Conservation (phyloP, 2,113 vertebrate species). For the Nanorana parkeri region DNA sequence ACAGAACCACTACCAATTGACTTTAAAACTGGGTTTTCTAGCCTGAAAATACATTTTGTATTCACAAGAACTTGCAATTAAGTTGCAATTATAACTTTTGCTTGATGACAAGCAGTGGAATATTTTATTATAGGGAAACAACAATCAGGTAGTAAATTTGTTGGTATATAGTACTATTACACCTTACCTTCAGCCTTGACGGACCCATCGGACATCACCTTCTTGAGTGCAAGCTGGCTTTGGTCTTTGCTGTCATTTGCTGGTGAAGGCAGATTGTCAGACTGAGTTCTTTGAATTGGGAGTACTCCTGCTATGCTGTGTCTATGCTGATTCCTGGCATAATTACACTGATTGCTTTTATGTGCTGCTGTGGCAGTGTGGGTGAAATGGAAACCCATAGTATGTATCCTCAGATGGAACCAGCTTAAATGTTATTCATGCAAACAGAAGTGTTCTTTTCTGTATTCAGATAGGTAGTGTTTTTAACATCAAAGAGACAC, state of each 20-base stretch:
- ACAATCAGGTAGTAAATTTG: not conserved
- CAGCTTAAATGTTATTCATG: conserved; percentile 91
- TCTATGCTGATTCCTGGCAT: conserved; percentile 93
- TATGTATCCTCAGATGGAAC: conserved; percentile 91
- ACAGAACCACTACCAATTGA: too few species aligned
- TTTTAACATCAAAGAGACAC: conserved; percentile 80
- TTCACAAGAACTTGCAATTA: too few species aligned
- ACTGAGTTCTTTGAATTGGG: conserved; percentile 95
- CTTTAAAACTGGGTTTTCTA: too few species aligned
- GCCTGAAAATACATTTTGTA: too few species aligned
- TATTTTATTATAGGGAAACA: not conserved
- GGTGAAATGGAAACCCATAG: conserved; percentile 96
- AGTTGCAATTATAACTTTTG: too few species aligned
- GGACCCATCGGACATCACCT: conserved; percentile 94
- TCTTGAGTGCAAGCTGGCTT: conserved; percentile 93
- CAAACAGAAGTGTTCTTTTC: conserved; percentile 86
- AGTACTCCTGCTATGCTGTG: conserved; percentile 97
- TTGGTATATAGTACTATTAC: not conserved
- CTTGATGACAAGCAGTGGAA: too few species aligned
- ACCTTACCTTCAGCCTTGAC: conserved; percentile 88
- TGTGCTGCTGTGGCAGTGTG: conserved; percentile 88
- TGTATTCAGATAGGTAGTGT: conserved; percentile 83
- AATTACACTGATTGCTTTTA: conserved; percentile 87
- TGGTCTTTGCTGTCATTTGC: conserved; percentile 95
- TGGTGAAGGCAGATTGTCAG: conserved; percentile 92